Conservation (phyloP, 92 coral and sea anemone species). For the Virgularia gustaviana region DNA sequence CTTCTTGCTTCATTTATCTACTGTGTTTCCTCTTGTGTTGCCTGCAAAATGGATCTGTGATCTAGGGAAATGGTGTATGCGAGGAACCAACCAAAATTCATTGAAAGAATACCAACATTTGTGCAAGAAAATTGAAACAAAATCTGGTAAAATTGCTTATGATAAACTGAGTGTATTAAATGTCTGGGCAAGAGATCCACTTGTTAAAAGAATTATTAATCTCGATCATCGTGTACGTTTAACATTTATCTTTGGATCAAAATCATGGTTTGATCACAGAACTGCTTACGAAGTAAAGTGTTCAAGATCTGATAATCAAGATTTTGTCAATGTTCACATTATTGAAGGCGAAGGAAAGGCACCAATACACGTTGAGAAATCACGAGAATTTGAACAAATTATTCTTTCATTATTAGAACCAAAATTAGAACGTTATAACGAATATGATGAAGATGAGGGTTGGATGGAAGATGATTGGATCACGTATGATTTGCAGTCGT, state of each 20-base stretch:
- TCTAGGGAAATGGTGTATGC: not conserved
- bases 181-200: conserved; percentile 85
- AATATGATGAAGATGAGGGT: conserved; percentile 57
- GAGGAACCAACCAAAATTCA: conserved; percentile 5
- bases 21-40: not conserved
- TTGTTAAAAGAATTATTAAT: conserved; percentile 72
- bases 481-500: conserved; percentile 10
- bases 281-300: conserved; percentile 94
- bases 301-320: conserved; percentile 65
- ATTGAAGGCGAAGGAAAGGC: conserved; percentile 72
- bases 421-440: conserved; percentile 16
- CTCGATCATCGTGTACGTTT: conserved; percentile 60
- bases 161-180: conserved; percentile 72
- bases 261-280: conserved; percentile 84
- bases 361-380: conserved; percentile 82
- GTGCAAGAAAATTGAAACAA: conserved; percentile 61
- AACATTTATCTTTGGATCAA: conserved; percentile 79
- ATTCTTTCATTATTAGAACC: conserved; percentile 18
- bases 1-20: conserved; percentile 1
- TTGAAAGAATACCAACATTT: not conserved
- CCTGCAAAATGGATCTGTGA: conserved; percentile 14
- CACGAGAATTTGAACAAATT: conserved; percentile 56
- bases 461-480: conserved; percentile 58
- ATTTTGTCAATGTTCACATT: conserved; percentile 66
- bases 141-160: conserved; percentile 90